Evolutionary conservation across 1,140 invertebrate genomes (phyloP).

Genomic region (Musca vetustissima): DNA sequence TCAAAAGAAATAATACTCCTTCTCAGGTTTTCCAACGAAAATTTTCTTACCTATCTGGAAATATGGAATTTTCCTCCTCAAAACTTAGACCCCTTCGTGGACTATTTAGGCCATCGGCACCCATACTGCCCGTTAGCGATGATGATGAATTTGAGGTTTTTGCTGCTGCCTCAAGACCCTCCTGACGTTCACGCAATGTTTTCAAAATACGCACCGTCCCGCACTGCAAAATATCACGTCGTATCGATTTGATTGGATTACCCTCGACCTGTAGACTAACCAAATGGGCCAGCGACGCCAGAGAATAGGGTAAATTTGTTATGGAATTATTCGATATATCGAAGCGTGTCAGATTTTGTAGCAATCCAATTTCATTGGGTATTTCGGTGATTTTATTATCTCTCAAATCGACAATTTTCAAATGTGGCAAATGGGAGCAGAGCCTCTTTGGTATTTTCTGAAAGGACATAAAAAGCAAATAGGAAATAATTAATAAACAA

Average conservation of each 20-base stretch:
- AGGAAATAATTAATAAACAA: no score
- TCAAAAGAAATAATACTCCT: no score
- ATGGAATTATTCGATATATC: slow-evolving; percentile 78
- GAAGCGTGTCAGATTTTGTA: slow-evolving; percentile 75
- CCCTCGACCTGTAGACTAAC: slow-evolving; percentile 82
- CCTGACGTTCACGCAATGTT: slow-evolving; percentile 69
- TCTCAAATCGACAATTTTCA: slow-evolving; percentile 74
- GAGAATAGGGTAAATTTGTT: slow-evolving; percentile 71
- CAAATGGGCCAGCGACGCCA: slow-evolving; percentile 77
- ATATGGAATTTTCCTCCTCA: slow-evolving; percentile 46
- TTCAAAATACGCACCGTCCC: slow-evolving; percentile 81
- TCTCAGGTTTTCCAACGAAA: no score
- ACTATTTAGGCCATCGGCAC: slow-evolving; percentile 29
- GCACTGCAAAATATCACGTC: slow-evolving; percentile 75
- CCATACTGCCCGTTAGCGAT: slow-evolving; percentile 8
- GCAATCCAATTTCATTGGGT: slow-evolving; percentile 74
- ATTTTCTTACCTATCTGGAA: slow-evolving; percentile 69
- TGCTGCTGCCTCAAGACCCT: slow-evolving; percentile 53
- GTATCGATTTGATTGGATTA: slow-evolving; percentile 77
- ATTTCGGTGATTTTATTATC: slow-evolving; percentile 73
- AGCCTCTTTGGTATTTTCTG: slow-evolving; percentile 67
- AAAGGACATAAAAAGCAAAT: slow-evolving; percentile 38
- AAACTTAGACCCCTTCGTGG: slow-evolving; percentile 10
- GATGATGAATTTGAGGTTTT: slow-evolving; percentile 24
- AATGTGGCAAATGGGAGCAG: slow-evolving; percentile 68